phyloP scores from a whole-genome alignment of 2,888 invertebrate species.

The Morpho achilles region DNA sequence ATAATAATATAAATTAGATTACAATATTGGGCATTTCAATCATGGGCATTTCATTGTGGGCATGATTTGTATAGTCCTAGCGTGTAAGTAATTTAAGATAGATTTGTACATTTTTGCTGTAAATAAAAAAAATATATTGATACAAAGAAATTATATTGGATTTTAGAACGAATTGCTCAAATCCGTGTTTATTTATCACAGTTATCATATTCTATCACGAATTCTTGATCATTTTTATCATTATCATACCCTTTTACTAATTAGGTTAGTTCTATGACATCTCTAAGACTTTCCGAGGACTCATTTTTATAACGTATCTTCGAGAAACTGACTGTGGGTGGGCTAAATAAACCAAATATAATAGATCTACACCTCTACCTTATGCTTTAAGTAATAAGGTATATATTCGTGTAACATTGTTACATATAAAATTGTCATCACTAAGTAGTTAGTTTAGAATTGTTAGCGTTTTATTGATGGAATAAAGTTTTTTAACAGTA shows the following conservation, averaged over 20 bases:
- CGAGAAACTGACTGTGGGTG: conserved; percentile 57
- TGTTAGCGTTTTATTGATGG: conserved; percentile 51
- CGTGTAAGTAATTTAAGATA: too few relatives aligned
- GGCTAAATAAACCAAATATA: conserved; percentile 35
- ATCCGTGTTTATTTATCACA: too few relatives aligned
- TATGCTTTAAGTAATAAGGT: conserved; percentile 23
- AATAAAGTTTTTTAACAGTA: conserved; percentile 40
- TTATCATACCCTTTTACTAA: conserved; percentile 15
- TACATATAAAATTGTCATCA: conserved; percentile 20
- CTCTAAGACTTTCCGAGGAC: conserved; percentile 17
- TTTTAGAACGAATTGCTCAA: too few relatives aligned
- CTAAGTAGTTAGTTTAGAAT: conserved; percentile 35
- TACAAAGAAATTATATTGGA: too few relatives aligned
- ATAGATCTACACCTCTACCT: conserved; percentile 18
- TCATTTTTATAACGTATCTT: conserved; percentile 54
- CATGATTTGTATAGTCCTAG: too few relatives aligned
- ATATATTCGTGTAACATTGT: conserved; percentile 20
- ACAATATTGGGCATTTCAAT: too few relatives aligned
- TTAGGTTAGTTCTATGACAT: conserved; percentile 18
- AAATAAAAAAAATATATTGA: too few relatives aligned
- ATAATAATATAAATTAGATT: too few relatives aligned
- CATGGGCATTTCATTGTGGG: too few relatives aligned
- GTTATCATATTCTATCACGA: too few relatives aligned
- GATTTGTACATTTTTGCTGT: too few relatives aligned
- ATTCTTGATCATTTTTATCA: background rate